Evolutionary conservation across 1,140 invertebrate species (phyloP).

Genomic region (Apis cerana): DNA sequence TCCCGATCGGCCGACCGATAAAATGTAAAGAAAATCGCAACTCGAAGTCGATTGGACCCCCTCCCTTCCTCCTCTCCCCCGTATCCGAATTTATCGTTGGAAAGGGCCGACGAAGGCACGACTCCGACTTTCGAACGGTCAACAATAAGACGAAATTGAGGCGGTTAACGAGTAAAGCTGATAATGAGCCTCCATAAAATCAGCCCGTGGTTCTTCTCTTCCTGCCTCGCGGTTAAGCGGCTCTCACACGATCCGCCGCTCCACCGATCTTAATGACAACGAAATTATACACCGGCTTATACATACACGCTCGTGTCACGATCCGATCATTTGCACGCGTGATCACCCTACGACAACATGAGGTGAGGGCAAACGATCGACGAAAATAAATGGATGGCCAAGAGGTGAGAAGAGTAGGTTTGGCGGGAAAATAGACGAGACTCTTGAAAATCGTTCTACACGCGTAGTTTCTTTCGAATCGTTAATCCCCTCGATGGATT

Average conservation of each 20-base stretch:
- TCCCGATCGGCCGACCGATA: no score
- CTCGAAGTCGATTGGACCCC: not conserved
- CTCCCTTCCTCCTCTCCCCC: no score
- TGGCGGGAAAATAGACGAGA: no score
- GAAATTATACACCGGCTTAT: slow-evolving; percentile 7
- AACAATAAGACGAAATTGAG: slow-evolving; percentile 52
- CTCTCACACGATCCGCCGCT: slow-evolving; percentile 48
- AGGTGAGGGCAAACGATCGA: no score
- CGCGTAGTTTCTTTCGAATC: no score
- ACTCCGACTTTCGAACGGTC: slow-evolving; percentile 20
- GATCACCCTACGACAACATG: no score
- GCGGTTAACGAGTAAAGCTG: slow-evolving; percentile 46
- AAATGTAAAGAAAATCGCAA: not conserved
- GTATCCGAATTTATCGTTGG: not conserved
- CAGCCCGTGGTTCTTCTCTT: slow-evolving; percentile 55
- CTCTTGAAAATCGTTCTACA: no score
- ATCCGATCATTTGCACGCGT: not conserved
- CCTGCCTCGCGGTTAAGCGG: slow-evolving; percentile 40
- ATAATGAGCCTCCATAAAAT: slow-evolving; percentile 63
- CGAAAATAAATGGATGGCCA: no score
- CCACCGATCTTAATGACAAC: not conserved
- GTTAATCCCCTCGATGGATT: no score
- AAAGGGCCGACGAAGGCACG: slow-evolving; percentile 23
- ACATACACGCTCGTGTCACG: not conserved
- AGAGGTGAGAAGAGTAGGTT: no score